Base-by-base conservation (phyloP, 2,797 vertebrate genomes). In the Luscinia megarhynchos region DNA sequence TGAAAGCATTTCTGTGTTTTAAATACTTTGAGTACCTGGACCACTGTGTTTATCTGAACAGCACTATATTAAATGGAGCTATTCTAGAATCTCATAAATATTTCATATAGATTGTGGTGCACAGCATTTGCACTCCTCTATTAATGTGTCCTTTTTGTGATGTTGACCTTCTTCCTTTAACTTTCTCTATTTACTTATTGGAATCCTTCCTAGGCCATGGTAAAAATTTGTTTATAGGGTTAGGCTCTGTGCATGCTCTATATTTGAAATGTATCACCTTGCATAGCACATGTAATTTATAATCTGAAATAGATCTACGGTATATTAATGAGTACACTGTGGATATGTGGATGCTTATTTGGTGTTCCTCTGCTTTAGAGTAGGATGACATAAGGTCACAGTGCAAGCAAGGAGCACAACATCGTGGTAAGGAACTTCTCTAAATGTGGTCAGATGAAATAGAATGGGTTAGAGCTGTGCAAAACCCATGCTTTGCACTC, bases 161-260 rank as follows among this genome's bases (percentile, higher is more conserved):
- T 29, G 22, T 43, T 72, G 16, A 26, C 24, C 40, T 81, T 84
- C 36, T 41, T 77, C 70, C 41, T 84, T 70, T 78, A 64, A 5
- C 9, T 9, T 77, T 61, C 19, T 46, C 11, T 61, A 1, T 21
- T 69, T 5, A 29, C 12, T 87, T 78, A 22, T 46, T 61, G 72
- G 29, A 29, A 17, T 64, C 22, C 15, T 54, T 68, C 30, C 36
- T 83, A 34, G 16, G 13, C 13, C 15, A 40, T 17, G 14, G 9
- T 32, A 48, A 75, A 89, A 90, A 26, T 21, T 27, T 46, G 12
- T 46, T 61, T 54, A 40, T 17, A 74, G 64, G 29, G 8, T 15
- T 67, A 30, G 23, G 6, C 11, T 53, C n/a, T 38, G 14, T 63
- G n/a, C 0, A 0, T 73, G 16, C 4, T 74, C 16, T 10, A 1